phyloP scores from a whole-genome alignment of 2,888 invertebrate genomes.

The Drosophila acutilabella region DNA sequence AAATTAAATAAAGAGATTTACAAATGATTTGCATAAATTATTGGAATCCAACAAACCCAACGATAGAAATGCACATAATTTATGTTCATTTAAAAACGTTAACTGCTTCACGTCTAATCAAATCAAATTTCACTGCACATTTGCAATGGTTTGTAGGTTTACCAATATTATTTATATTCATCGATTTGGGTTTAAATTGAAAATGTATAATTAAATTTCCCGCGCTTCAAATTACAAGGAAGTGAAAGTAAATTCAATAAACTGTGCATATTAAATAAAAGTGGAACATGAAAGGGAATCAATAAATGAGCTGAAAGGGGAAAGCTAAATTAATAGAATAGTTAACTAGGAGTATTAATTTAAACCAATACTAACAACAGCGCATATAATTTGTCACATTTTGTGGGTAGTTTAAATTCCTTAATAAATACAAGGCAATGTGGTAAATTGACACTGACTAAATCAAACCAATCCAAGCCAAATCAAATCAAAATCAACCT shows the following conservation, averaged over 20 bases:
- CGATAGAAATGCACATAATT: background rate
- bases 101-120: constrained; percentile 58
- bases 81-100: constrained; percentile 44
- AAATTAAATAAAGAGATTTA: constrained; percentile 60
- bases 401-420: constrained; percentile 14
- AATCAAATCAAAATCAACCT: constrained; percentile 70
- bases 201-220: background rate
- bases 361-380: too few species aligned
- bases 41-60: background rate
- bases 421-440: background rate
- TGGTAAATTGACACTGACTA: constrained; percentile 21
- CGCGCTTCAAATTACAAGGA: background rate
- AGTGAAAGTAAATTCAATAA: constrained; percentile 26
- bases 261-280: background rate
- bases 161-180: background rate
- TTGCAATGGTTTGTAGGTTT: background rate
- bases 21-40: constrained; percentile 35
- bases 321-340: background rate
- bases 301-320: too few species aligned
- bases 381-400: too few species aligned
- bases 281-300: too few species aligned
- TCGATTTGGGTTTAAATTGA: background rate
- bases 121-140: constrained; percentile 56
- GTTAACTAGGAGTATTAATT: too few species aligned
- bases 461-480: background rate